Base-by-base conservation (phyloP, 2,797 vertebrate species). In the Acipenser ruthenus region DNA sequence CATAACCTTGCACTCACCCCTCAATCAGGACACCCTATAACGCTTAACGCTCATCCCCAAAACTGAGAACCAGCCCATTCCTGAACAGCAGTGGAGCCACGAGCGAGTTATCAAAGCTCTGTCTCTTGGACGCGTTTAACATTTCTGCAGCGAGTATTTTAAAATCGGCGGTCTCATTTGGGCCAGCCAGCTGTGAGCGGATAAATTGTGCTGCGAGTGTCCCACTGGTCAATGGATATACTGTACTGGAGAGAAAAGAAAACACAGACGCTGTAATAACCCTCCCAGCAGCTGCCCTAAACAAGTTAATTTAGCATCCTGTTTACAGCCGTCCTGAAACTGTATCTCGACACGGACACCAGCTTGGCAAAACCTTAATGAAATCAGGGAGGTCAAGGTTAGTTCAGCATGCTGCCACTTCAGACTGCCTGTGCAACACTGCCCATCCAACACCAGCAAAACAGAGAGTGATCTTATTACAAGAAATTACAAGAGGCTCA, bases 231-330 rank as follows among this genome's bases (percentile, higher is more conserved):
- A 2, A 15, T 49, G 75, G 77, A 79, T 72, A 82, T 75, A 75
- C 74, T 62, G 67, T 50, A 65, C 60, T 67, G 10, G 47, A 63
- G 69, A 65, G 66, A 67, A 75, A 79, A 76, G 60, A 76, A 68
- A 77, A 72, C 68, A 70, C 71, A 79, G 73, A 77, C 72, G 73
- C 4, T 6, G 49, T 82, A 79, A 80, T 63, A 67, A 76, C 78
- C 77, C 74, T 4, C 23, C 73, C 73, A 51, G 71, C 88, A 93
- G 92, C 92, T 93, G 89, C 90, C 87, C 75, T 83, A 88, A 90
- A 86, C 86, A 83, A 89, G 89, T 86, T 91, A 89, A 91, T 89
- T 91, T 88, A 92, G 89, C 87, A 82, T 76, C 82, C 84, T 88
- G 90, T 89, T 91, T 92, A 91, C 87, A 84, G 88, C 83, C 77